Base-by-base conservation (phyloP, 1,140 invertebrate species). In the Antheraea pernyi region DNA sequence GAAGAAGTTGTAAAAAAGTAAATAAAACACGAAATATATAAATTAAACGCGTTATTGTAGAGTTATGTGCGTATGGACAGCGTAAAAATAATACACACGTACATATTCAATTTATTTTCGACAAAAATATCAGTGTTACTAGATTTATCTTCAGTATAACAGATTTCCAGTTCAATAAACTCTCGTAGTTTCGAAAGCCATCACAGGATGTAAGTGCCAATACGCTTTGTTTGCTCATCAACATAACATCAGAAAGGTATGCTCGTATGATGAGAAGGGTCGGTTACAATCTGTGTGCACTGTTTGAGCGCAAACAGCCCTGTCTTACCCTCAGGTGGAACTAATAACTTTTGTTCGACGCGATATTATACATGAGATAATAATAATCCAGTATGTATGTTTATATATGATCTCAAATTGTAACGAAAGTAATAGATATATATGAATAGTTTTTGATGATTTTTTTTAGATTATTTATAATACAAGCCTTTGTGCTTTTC, bases 271-370 rank as follows among this genome's bases (percentile, higher is more conserved):
- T 58, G 53, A 6, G 42, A 68, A 53, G 81, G 82, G 81, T 77
- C 82, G 77, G 83, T 83, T 81, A 80, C 77, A 85, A 82, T 85
- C 82, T 81, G 74, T 74, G 84, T 82, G 70, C 80, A 86, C 84
- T 87, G 85, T 87, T 84, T 87, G 83, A 81, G 82, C 74, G 82
- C 81, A 87, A 87, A 88, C 85, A 88, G 76, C 72, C 77, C 75
- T 75, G 76, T 77, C 75, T 83, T 79, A 78, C 82, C 84, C 83
- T 80, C 85, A 88, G 85, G 85, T 88, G 84, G 79, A 85, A 84
- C 81, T 87, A 85, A 85, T 85, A 85, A 81, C 80, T 78, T 81
- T 70, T 76, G 60, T 53, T 53, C 46, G 60, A 59, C 46, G 63
- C 65, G 42, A 62, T 36, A 60, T 39, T 58, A 36, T 68, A 62